A percentile compares a stretch with the other conserved stretches of the same genome.
These are phyloP conservation scores for Parnassius apollo DNA, from an alignment of 2,888 invertebrate genomes.

Conservation along the genomic window DNA sequence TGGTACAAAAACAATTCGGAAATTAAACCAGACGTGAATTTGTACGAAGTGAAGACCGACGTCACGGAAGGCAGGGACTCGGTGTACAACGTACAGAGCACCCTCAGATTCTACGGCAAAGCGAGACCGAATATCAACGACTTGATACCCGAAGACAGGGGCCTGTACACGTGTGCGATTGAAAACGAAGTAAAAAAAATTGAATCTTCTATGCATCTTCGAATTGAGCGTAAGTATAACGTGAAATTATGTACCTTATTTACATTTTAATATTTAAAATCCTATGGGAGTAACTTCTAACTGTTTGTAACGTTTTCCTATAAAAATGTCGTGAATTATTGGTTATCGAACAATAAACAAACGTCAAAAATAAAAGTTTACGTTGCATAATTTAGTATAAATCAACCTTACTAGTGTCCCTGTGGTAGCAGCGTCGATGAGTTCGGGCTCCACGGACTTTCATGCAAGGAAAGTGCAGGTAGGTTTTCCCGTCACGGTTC, in stretches of 20 bases:
- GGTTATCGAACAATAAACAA: no score
- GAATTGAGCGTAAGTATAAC: constrained; percentile 90
- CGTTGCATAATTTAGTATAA: no score
- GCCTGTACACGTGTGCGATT: constrained; percentile 92
- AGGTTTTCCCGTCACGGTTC: no score
- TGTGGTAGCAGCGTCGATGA: no score
- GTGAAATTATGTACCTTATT: neutral
- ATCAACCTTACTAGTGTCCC: no score
- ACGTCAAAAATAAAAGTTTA: no score
- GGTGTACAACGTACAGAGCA: constrained; percentile 91
- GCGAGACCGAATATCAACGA: constrained; percentile 88
- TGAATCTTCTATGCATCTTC: constrained; percentile 93
- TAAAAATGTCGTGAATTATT: no score
- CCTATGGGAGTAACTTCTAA: no score
- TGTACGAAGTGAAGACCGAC: constrained; percentile 91
- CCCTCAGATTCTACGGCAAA: constrained; percentile 89
- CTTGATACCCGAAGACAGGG: constrained; percentile 90
- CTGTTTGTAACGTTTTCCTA: no score
- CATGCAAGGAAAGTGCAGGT: no score
- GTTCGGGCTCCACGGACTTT: no score
- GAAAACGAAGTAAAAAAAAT: constrained; percentile 94
- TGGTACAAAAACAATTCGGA: constrained; percentile 94
- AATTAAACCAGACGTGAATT: constrained; percentile 87
- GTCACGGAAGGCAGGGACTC: constrained; percentile 89
- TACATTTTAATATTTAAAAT: no score